Evolutionary conservation across 2,113 vertebrate genomes (phyloP).

Genomic region (Illadopsis cleaveri): DNA sequence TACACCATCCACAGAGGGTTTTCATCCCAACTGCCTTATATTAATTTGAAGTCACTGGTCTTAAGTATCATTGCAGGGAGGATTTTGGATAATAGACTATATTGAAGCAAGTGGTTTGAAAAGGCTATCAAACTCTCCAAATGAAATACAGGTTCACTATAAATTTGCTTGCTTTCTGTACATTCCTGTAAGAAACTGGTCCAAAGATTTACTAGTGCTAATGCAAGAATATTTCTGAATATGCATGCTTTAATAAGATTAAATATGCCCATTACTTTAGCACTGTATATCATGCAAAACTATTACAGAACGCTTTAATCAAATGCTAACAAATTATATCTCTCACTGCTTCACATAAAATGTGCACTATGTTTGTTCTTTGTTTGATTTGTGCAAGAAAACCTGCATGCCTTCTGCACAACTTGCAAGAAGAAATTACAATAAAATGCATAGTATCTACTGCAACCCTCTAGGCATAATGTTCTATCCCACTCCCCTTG

Average conservation of each 20-base stretch:
- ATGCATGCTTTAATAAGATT: neutral
- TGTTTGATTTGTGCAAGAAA: neutral
- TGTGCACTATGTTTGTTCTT: neutral
- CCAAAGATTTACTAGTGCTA: neutral
- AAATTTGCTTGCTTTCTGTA: neutral
- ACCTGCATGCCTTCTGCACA: neutral
- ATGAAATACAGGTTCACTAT: neutral
- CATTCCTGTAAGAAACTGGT: neutral
- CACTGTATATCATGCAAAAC: neutral
- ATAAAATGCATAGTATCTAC: neutral
- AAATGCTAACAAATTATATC: neutral
- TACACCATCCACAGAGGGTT: neutral
- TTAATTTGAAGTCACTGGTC: conserved; percentile 50
- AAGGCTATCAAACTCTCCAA: neutral
- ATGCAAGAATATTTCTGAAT: neutral
- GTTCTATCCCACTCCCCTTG: neutral
- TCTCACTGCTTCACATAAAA: neutral
- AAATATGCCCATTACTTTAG: neutral
- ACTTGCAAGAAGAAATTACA: neutral
- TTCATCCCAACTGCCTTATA: neutral
- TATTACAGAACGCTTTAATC: neutral
- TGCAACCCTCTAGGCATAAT: neutral
- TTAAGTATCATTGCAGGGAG: conserved; percentile 41
- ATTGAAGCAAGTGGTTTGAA: neutral
- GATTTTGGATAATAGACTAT: neutral